Evolutionary conservation across 2,797 vertebrate genomes (phyloP), one percentile per base, ranked within the genome.

Genomic region (Catostomus latipinnis): DNA sequence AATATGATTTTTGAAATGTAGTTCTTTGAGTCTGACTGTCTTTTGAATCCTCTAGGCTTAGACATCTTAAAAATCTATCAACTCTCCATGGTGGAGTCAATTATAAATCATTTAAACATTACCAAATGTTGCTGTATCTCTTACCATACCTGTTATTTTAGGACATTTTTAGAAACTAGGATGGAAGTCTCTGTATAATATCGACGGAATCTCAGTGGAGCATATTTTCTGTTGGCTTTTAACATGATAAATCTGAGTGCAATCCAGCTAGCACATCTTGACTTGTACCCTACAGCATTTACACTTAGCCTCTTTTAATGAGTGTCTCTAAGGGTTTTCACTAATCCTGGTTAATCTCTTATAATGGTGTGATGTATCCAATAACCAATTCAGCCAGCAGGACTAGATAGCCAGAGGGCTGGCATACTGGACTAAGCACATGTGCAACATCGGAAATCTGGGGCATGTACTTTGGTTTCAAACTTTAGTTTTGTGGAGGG

Each of bases 291-390:
- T 63, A 48, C 60, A 78, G 68, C 50, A 71, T 71, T 78, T 78
- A 78, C 68, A 78, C 68, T 71, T 71, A 78, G 76, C 69, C 69
- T 71, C 43, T 78, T 78, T 78, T 78, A 78, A 78, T 78, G 76
- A 78, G 69, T 71, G 68, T 78, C 76, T 71, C 76, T 63, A 22
- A 54, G 68, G 76, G 58, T 71, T 71, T 78, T 58, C 69, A 53
- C 58, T 78, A 78, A 78, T 78, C 76, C 76, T 54, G 49, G 34
- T 71, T 78, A 78, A 71, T 78, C 76, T 65, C 43, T 18, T 78
- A 71, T 71, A 71, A 78, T 78, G 68, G 68, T 71, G 68, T 78
- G 76, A 71, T 62, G 76, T 71, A 71, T 78, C 76, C 68, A 71
- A 71, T 71, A 78, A 78, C 68, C 43, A 71, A 56, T 78, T 78